Evolutionary conservation across 1,140 invertebrate genomes (phyloP).

Genomic region (Zaprionus inermis): DNA sequence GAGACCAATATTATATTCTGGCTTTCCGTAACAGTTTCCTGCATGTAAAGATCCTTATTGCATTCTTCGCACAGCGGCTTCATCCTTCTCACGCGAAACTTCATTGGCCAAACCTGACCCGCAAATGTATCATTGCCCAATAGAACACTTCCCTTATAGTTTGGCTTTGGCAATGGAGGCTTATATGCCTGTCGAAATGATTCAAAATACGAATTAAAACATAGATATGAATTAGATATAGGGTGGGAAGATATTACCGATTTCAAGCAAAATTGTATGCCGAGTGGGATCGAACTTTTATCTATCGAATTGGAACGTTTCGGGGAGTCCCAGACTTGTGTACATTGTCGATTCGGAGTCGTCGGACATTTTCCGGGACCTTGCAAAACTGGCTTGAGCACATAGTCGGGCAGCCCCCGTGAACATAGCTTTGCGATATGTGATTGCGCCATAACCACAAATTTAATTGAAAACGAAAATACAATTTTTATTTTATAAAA

Average conservation of each 20-base stretch:
- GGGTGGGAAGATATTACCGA: too few species aligned
- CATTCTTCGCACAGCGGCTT: constrained; percentile 46
- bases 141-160: constrained; percentile 4
- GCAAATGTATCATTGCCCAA: constrained; percentile 48
- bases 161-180: constrained; percentile 33
- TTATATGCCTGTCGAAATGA: not conserved
- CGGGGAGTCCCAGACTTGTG: too few species aligned
- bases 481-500: not conserved
- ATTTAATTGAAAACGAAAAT: not conserved
- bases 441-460: too few species aligned
- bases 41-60: constrained; percentile 21
- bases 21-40: constrained; percentile 44
- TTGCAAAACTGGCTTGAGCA: not conserved
- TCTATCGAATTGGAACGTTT: too few species aligned
- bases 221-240: too few species aligned
- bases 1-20: constrained; percentile 51
- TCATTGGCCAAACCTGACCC: constrained; percentile 57
- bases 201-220: not conserved
- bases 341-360: too few species aligned
- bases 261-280: too few species aligned
- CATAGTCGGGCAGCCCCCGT: not conserved
- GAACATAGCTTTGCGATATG: too few species aligned
- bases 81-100: constrained; percentile 44
- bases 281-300: too few species aligned
- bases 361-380: too few species aligned